A percentile compares a stretch with the other conserved stretches of the same genome.
phyloP scores from a whole-genome alignment of 2,888 invertebrate species.

The Cataglyphis albicans region DNA sequence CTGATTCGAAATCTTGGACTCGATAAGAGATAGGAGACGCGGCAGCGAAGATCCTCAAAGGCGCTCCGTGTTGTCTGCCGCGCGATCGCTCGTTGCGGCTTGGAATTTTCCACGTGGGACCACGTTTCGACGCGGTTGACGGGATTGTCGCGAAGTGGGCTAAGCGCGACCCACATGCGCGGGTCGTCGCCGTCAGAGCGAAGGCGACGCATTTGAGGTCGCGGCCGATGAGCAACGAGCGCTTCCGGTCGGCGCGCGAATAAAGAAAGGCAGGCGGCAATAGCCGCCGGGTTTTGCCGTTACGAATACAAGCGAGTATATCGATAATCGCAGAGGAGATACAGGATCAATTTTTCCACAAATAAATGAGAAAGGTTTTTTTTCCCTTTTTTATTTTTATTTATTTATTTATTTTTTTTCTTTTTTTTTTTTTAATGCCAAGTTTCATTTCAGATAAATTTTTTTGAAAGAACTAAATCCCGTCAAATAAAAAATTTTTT shows the following conservation, averaged over 20 bases:
- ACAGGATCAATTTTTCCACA: slow-evolving; percentile 7
- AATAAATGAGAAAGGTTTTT: slow-evolving; percentile 17
- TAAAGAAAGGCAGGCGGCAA: slow-evolving; percentile 42
- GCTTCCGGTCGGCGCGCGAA: slow-evolving; percentile 77
- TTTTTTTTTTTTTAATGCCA: not conserved
- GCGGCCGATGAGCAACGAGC: slow-evolving; percentile 80
- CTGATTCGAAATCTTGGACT: not conserved
- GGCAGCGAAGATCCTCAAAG: not conserved
- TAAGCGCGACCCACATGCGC: slow-evolving; percentile 80
- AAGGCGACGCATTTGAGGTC: slow-evolving; percentile 80
- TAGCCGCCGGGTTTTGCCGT: slow-evolving; percentile 11
- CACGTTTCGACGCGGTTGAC: slow-evolving; percentile 51
- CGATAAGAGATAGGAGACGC: slow-evolving; percentile 4
- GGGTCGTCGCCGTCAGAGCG: slow-evolving; percentile 73
- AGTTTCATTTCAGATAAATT: not conserved
- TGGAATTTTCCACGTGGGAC: slow-evolving; percentile 75
- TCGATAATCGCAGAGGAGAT: slow-evolving; percentile 5
- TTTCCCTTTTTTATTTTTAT: not conserved
- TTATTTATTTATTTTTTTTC: too few species aligned
- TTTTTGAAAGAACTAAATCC: not conserved
- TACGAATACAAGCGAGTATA: slow-evolving; percentile 27
- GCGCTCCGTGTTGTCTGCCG: slow-evolving; percentile 53
- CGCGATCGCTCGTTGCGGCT: slow-evolving; percentile 62
- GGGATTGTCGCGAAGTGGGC: slow-evolving; percentile 75
- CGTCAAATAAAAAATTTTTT: not conserved